Evolutionary conservation across 2,113 vertebrate genomes (phyloP), one percentile per base, ranked within the genome.

Genomic region (Rhadina sibilatrix): DNA sequence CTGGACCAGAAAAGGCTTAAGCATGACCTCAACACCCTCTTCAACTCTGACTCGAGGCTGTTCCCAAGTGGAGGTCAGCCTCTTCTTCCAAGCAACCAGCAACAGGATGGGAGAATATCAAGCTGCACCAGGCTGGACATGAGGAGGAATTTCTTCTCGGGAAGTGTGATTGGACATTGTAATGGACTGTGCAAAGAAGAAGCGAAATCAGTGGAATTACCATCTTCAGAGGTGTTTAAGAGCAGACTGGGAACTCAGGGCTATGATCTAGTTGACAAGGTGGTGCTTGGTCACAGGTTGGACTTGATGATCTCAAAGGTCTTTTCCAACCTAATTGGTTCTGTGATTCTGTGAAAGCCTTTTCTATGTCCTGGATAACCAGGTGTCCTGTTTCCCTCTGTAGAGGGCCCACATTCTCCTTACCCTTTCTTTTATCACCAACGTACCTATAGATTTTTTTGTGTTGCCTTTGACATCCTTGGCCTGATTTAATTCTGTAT

Each of bases 101-200:
- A 71, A 16, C 11, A 80, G 25, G 21, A 35, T 31, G 35, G 40
- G 35, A 63, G 7, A 13, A 64, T 16, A 30, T 64, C 50, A 42
- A 56, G 2, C 7, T 80, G 7, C 8, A 64, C 17, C 31, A 27
- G 18, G 4, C 7, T 42, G 49, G 31, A 10, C 1, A 5, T 64
- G 15, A 31, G 50, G 25, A 27, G 6, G 5, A 64, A 42, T 50
- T 49, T 64, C 37, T 72, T 42, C 14, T 2, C 11, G 25, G 13
- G 5, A 64, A 49, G 4, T 27, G 13, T 49, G 66, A 15, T 15
- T 56, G 23, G 35, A 30, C 13, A 42, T 18, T 42, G 25, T 18
- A 35, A 31, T 25, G 7, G 11, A 35, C 35, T 49, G 57, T 0
- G 0, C 6, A 22, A 56, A n/a, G 11, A 63, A 46, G 7, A 64